Percentiles rank a stretch among this genome's conserved stretches.
These are phyloP conservation scores for Drosophila parthenogenetica DNA, from an alignment of 2,888 invertebrate species.

Conservation along the genomic window DNA sequence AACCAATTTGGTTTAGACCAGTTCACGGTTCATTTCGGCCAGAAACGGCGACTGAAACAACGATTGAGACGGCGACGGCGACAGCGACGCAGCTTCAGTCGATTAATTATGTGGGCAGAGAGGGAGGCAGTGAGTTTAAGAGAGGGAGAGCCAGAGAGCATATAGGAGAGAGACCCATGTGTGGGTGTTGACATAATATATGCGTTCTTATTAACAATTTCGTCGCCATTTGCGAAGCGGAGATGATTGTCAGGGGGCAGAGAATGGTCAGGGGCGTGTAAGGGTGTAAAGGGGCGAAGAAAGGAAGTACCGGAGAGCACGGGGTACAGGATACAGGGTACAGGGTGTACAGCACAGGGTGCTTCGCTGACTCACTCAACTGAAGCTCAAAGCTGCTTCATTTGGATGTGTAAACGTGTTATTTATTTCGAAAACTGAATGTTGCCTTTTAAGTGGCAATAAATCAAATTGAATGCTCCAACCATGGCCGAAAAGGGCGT, in stretches of 20 bases:
- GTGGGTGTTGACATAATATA: slow-evolving; percentile 74
- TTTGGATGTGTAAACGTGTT: slow-evolving; percentile 81
- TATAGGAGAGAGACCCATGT: slow-evolving; percentile 15
- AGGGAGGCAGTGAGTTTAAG: slow-evolving; percentile 7
- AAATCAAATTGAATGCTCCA: slow-evolving; percentile 72
- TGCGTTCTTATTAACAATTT: slow-evolving; percentile 80
- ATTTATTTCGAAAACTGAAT: slow-evolving; percentile 80
- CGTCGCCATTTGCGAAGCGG: slow-evolving; percentile 63
- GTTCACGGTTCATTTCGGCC: slow-evolving; percentile 36
- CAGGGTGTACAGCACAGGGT: slow-evolving; percentile 26
- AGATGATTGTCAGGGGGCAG: slow-evolving; percentile 29
- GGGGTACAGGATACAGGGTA: background rate
- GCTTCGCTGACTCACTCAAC: slow-evolving; percentile 52
- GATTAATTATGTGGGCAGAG: slow-evolving; percentile 64
- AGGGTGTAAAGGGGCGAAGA: background rate
- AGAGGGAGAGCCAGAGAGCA: background rate
- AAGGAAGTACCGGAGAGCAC: background rate
- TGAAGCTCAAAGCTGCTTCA: slow-evolving; percentile 68
- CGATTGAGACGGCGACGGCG: slow-evolving; percentile 15
- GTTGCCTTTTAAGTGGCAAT: slow-evolving; percentile 81
- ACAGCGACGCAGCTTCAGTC: slow-evolving; percentile 48
- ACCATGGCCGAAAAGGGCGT: slow-evolving; percentile 35
- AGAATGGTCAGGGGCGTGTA: background rate
- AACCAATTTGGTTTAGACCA: slow-evolving; percentile 13
- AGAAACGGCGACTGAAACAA: slow-evolving; percentile 7